Evolutionary conservation across 1,140 invertebrate species (phyloP).

Genomic region (Eriosoma lanigerum): DNA sequence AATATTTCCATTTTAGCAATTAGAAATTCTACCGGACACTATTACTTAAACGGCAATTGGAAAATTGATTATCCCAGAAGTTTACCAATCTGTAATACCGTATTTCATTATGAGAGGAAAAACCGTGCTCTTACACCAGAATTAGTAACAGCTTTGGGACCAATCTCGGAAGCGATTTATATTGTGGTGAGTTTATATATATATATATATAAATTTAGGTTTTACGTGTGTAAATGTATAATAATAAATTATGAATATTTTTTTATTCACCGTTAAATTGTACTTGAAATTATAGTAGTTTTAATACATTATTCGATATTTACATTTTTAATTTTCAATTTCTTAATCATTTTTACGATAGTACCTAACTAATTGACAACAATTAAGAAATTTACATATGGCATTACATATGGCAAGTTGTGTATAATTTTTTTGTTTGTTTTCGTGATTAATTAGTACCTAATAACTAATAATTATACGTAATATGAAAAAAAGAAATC

Average conservation of each 20-base stretch:
- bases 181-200: slow-evolving; percentile 71
- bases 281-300: no score
- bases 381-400: no score
- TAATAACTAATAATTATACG: no score
- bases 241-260: background rate
- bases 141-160: slow-evolving; percentile 77
- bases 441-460: no score
- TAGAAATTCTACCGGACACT: slow-evolving; percentile 77
- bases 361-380: no score
- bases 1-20: slow-evolving; percentile 66
- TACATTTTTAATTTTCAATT: no score
- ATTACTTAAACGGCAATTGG: slow-evolving; percentile 93
- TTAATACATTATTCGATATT: no score
- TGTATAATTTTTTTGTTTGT: no score
- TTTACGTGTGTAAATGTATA: background rate
- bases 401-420: no score
- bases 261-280: no score
- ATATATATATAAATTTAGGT: background rate
- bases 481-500: no score
- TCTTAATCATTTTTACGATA: no score
- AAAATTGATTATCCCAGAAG: slow-evolving; percentile 84
- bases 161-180: slow-evolving; percentile 82
- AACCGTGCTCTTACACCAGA: slow-evolving; percentile 81
- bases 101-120: slow-evolving; percentile 84
- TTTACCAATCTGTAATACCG: slow-evolving; percentile 75